A percentile compares a stretch with the other conserved stretches of the same genome.
These are phyloP conservation scores for Balaeniceps rex DNA, from an alignment of 2,113 vertebrate genomes.

Conservation along the genomic window DNA sequence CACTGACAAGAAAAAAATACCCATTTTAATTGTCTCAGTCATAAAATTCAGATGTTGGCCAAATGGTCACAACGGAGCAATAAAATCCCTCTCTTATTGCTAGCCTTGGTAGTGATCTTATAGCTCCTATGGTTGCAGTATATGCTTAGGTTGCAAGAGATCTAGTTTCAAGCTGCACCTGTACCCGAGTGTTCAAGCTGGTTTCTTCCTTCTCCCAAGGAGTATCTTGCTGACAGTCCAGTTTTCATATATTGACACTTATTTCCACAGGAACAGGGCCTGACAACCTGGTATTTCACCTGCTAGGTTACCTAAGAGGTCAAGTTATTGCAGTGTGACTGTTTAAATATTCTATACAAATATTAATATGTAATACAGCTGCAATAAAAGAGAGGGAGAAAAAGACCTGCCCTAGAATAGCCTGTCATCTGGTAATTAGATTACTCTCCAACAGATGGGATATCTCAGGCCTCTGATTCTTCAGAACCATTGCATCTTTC, in stretches of 20 bases:
- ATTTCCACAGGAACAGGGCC: not conserved
- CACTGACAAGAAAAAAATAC: not conserved
- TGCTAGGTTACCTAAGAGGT: not conserved
- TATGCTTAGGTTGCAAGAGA: not conserved
- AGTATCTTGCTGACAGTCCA: not conserved
- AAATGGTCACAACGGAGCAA: not conserved
- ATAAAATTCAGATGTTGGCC: not conserved
- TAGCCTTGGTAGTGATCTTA: not conserved
- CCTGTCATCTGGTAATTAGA: not conserved
- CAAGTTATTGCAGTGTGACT: not conserved
- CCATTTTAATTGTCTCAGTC: not conserved
- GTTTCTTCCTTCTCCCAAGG: not conserved
- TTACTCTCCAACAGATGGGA: not conserved
- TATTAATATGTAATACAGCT: not conserved
- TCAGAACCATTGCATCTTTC: not conserved
- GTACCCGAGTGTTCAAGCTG: not conserved
- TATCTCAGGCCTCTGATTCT: not conserved
- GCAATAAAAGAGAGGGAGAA: not conserved
- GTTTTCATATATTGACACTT: not conserved
- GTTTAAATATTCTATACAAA: not conserved
- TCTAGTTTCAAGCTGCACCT: not conserved
- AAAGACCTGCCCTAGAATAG: not conserved
- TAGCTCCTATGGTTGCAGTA: not conserved
- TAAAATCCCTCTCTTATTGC: not conserved
- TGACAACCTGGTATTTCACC: not conserved